Percentiles rank a stretch among this genome's conserved stretches.
Conservation (phyloP, 2,113 vertebrate species). For the Neodon shergylaensis region DNA sequence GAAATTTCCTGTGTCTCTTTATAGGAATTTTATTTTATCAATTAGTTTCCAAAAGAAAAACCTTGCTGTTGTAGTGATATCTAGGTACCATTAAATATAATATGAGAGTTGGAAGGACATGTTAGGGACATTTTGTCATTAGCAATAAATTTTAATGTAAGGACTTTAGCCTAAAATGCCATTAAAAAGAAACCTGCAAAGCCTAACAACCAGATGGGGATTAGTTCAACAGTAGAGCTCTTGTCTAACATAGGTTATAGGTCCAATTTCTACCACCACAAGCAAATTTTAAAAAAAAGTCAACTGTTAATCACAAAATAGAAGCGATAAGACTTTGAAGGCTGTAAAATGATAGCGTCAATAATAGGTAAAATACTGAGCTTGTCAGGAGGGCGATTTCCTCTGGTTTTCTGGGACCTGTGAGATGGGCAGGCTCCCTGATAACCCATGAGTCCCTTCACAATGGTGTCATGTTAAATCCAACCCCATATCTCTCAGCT, state of each 20-base stretch:
- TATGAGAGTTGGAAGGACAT: not conserved
- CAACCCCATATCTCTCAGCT: not conserved
- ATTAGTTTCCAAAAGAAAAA: not conserved
- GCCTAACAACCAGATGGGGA: not conserved
- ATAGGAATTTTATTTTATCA: not conserved
- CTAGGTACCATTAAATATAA: not conserved
- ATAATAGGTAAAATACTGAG: not conserved
- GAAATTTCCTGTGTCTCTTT: not conserved
- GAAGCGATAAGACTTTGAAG: not conserved
- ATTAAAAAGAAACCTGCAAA: not conserved
- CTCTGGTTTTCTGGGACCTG: fast-evolving
- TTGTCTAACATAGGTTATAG: not conserved
- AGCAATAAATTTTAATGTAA: not conserved
- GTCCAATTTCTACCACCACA: not conserved
- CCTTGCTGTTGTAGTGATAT: not conserved
- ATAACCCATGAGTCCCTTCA: not conserved
- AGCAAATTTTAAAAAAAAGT: not conserved
- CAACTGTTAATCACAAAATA: not conserved
- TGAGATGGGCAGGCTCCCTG: not conserved
- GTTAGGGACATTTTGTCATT: not conserved
- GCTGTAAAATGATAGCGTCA: not conserved
- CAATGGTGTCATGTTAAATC: not conserved
- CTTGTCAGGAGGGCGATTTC: fast-evolving
- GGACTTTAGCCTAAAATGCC: not conserved
- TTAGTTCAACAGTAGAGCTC: not conserved